Evolutionary conservation across 1,140 invertebrate genomes (phyloP), one percentile per base, ranked within the genome.

Genomic region (Chrysomallon squamiferum): DNA sequence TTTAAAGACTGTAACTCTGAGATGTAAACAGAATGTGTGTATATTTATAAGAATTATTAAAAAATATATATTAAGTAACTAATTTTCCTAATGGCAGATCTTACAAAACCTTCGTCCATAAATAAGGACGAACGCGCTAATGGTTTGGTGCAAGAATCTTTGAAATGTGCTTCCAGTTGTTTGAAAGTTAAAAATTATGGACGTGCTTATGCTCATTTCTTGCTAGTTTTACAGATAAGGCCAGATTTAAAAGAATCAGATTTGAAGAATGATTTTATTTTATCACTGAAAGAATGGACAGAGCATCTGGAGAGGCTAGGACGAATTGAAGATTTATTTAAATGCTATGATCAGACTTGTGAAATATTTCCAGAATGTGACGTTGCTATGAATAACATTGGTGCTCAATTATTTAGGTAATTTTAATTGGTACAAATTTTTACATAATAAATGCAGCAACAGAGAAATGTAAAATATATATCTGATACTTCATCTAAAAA

Each of bases 351-450:
- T 35, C 77, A 86, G 75, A 86, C 85, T 9, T 77, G 84, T 56
- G 75, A 83, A 62, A 43, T 85, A 6, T 85, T 78, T 65, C 81
- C 81, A 50, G 77, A 84, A 25, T 78, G 81, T 74, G 82, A 83
- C 66, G 61, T 72, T 25, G 67, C 86, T 25, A 62, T 86, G n/a
- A 85, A 80, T 59, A 82, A 81, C 65, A 76, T 86, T 57, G 85
- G 84, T 30, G 77, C 78, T 68, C 85, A 87, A 66, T 68, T 87
- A 11, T 84, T 84, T 64, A 86, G 86, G 87, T 87, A 70, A 32
- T 9, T n/a, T n/a, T n/a, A n/a, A n/a, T n/a, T n/a, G n/a, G n/a
- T n/a, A n/a, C n/a, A n/a, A n/a, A n/a, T n/a, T n/a, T n/a, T n/a
- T n/a, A n/a, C n/a, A n/a, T n/a, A n/a, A n/a, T n/a, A n/a, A n/a